A percentile compares a stretch with the other conserved stretches of the same genome.
Evolutionary conservation across 2,113 vertebrate species (phyloP).

Genomic region (Aramus guarauna): DNA sequence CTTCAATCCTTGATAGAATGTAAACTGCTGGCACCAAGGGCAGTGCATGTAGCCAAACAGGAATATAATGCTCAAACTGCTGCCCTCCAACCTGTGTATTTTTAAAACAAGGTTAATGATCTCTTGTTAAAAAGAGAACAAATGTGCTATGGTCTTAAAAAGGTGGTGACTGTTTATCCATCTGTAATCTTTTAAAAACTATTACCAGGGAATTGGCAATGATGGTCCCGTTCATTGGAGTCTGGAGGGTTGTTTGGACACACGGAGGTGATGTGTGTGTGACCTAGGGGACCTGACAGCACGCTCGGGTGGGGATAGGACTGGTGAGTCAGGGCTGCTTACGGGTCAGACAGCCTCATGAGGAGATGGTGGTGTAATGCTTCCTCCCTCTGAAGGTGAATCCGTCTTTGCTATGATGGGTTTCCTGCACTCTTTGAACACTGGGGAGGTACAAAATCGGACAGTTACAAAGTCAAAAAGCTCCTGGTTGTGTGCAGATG

Average conservation of each 20-base stretch:
- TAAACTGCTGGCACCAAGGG: conserved; percentile 33
- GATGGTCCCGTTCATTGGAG: background rate
- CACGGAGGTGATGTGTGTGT: background rate
- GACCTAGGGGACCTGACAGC: background rate
- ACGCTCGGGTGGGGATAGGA: background rate
- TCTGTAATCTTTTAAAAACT: background rate
- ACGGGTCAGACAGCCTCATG: background rate
- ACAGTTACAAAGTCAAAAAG: background rate
- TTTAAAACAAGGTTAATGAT: conserved; percentile 55
- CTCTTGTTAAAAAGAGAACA: background rate
- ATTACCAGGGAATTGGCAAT: background rate
- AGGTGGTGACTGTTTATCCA: background rate
- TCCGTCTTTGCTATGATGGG: background rate
- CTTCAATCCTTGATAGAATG: conserved; percentile 50
- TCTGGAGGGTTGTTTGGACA: background rate
- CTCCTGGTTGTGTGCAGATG: background rate
- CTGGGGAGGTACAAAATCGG: background rate
- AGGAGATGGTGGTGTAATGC: background rate
- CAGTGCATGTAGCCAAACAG: background rate
- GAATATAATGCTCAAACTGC: background rate
- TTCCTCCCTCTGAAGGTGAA: background rate
- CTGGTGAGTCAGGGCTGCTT: background rate
- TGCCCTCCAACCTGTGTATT: conserved; percentile 17
- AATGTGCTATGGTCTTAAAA: background rate
- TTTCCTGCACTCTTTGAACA: background rate